Percentiles rank a stretch among this genome's conserved stretches.
Conservation (phyloP, 2,797 vertebrate species). For the Serranus cabrilla region DNA sequence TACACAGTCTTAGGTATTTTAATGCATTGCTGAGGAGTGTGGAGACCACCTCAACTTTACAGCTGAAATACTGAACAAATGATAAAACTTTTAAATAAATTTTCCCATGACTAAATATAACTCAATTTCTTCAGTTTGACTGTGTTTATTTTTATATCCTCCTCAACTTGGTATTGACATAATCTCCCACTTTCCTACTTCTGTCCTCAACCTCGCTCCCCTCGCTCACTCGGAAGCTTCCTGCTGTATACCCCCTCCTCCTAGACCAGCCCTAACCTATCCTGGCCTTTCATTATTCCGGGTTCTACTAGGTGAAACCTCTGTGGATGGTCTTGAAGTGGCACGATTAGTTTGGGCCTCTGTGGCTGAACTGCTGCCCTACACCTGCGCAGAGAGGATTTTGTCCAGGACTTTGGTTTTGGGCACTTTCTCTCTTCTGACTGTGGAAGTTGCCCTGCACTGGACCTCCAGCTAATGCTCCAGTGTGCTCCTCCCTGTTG, state of each 20-base stretch:
- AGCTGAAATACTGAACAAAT: not conserved
- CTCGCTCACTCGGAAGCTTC: not conserved
- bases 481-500: not conserved
- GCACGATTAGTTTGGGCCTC: slow-evolving; percentile 31
- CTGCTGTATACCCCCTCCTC: not conserved
- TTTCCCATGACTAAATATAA: not conserved
- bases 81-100: not conserved
- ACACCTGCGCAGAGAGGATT: slow-evolving; percentile 24
- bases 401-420: not conserved
- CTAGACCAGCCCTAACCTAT: not conserved
- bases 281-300: slow-evolving; percentile 13
- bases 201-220: not conserved
- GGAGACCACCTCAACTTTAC: not conserved
- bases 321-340: slow-evolving; percentile 24
- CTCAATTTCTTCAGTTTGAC: not conserved
- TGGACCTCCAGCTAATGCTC: slow-evolving; percentile 15
- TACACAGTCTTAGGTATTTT: no score
- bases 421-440: slow-evolving; percentile 13
- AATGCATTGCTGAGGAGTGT: not conserved
- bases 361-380: slow-evolving; percentile 27
- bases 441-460: slow-evolving; percentile 11
- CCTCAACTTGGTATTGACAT: not conserved
- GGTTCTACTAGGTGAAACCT: not conserved
- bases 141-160: not conserved
- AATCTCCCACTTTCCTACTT: not conserved